Conservation (phyloP, 2,888 invertebrate genomes). For the Tachystola acroxantha region DNA sequence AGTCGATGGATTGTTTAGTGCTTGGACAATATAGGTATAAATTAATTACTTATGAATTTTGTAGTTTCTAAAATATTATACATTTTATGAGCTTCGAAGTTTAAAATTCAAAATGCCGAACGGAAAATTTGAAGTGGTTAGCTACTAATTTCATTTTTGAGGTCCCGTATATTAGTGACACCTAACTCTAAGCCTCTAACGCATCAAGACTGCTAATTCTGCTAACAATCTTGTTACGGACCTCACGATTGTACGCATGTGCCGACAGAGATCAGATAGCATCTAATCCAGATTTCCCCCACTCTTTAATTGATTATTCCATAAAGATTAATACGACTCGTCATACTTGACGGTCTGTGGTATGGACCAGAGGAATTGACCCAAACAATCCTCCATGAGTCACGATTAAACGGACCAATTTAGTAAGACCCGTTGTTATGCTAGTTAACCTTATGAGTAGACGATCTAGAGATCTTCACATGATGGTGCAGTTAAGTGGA, state of each 20-base stretch:
- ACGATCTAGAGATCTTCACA: conserved; percentile 18
- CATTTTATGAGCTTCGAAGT: too few species aligned
- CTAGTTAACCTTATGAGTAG: conserved; percentile 14
- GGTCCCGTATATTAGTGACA: too few species aligned
- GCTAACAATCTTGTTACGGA: conserved; percentile 51
- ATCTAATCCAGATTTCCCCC: conserved; percentile 72
- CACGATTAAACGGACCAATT: conserved; percentile 37
- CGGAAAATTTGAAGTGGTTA: too few species aligned
- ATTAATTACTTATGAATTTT: too few species aligned
- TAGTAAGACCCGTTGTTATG: conserved; percentile 26
- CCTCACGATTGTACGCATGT: conserved; percentile 60
- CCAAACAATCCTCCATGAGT: conserved; percentile 49
- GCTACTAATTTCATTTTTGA: too few species aligned
- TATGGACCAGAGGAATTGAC: conserved; percentile 48
- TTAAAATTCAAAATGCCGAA: too few species aligned
- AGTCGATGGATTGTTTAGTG: too few species aligned
- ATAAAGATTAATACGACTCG: conserved; percentile 69
- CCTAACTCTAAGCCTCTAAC: too few species aligned
- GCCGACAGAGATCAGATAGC: conserved; percentile 66
- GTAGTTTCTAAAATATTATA: too few species aligned
- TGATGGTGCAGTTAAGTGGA: conserved; percentile 25
- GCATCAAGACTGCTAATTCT: conserved; percentile 36
- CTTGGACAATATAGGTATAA: too few species aligned
- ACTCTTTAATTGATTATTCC: conserved; percentile 74
- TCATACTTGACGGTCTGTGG: conserved; percentile 57